These are phyloP conservation scores for Bradynema listronoti DNA, from an alignment of 1,140 invertebrate genomes.

Conservation along the genomic window DNA sequence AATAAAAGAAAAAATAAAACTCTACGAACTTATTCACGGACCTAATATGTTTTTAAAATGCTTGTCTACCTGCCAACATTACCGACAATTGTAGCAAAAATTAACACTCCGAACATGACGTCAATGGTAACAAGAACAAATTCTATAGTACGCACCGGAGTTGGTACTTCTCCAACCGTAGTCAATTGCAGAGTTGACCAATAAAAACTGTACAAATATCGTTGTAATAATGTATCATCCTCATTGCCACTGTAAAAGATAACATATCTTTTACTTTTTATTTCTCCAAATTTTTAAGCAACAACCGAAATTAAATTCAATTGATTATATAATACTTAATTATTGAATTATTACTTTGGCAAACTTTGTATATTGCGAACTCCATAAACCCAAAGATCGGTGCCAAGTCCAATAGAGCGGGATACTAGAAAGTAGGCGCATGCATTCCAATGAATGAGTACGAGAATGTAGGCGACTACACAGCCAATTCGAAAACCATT, in stretches of 20 bases:
- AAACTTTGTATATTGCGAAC: conserved; percentile 45
- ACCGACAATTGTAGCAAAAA: conserved; percentile 78
- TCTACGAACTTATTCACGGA: too few relatives aligned
- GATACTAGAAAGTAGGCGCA: conserved; percentile 89
- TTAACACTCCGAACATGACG: conserved; percentile 78
- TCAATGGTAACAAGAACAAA: conserved; percentile 80
- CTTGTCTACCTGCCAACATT: conserved; percentile 71
- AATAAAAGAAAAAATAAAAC: background rate
- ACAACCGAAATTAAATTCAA: background rate
- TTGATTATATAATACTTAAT: background rate
- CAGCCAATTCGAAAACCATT: conserved; percentile 64
- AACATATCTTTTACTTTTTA: background rate
- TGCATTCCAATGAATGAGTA: conserved; percentile 93
- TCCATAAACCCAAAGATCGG: conserved; percentile 75
- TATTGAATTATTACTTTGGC: conserved; percentile 24
- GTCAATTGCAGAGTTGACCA: conserved; percentile 91
- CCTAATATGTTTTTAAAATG: too few relatives aligned
- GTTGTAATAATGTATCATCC: conserved; percentile 45
- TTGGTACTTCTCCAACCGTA: conserved; percentile 70
- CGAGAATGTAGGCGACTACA: conserved; percentile 74
- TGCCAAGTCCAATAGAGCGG: conserved; percentile 71
- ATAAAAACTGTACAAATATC: conserved; percentile 76
- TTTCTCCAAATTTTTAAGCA: conserved; percentile 6
- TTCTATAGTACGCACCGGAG: conserved; percentile 67
- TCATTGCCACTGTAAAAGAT: conserved; percentile 21